Conservation (phyloP, 2,888 invertebrate genomes). For the Sussaba pulchella region DNA sequence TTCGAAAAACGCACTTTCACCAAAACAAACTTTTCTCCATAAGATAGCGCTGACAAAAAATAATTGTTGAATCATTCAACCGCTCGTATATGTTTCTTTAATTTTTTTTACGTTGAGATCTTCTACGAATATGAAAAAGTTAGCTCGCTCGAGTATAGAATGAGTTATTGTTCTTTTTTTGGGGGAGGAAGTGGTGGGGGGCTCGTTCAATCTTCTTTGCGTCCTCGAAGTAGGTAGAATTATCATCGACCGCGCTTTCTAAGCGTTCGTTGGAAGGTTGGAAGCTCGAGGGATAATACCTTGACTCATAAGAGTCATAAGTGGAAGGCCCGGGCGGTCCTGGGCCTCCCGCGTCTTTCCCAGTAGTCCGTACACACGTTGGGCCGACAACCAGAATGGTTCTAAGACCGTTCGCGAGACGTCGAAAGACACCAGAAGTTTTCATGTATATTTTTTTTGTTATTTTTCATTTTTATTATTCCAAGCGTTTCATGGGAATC, state of each 20-base stretch:
- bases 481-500: slow-evolving; percentile 21
- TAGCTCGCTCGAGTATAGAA: background rate
- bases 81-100: too few species aligned
- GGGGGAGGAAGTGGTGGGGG: background rate
- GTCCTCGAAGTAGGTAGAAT: slow-evolving; percentile 5
- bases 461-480: too few species aligned
- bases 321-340: slow-evolving; percentile 41
- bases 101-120: too few species aligned
- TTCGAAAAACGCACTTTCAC: too few species aligned
- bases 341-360: background rate
- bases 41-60: too few species aligned
- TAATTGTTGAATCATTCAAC: too few species aligned
- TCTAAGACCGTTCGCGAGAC: too few species aligned
- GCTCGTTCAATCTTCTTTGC: background rate
- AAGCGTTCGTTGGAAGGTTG: background rate
- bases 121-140: too few species aligned
- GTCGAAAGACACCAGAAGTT: too few species aligned
- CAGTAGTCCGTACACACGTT: background rate
- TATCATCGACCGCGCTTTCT: background rate
- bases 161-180: slow-evolving; percentile 30
- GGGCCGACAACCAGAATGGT: too few species aligned
- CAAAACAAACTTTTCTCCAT: too few species aligned
- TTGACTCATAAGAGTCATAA: slow-evolving; percentile 33
- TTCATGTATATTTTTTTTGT: too few species aligned
- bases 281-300: slow-evolving; percentile 35